A percentile compares a stretch with the other conserved stretches of the same genome.
Evolutionary conservation across 1,140 invertebrate species (phyloP).

Genomic region (Drosophila eugracilis): DNA sequence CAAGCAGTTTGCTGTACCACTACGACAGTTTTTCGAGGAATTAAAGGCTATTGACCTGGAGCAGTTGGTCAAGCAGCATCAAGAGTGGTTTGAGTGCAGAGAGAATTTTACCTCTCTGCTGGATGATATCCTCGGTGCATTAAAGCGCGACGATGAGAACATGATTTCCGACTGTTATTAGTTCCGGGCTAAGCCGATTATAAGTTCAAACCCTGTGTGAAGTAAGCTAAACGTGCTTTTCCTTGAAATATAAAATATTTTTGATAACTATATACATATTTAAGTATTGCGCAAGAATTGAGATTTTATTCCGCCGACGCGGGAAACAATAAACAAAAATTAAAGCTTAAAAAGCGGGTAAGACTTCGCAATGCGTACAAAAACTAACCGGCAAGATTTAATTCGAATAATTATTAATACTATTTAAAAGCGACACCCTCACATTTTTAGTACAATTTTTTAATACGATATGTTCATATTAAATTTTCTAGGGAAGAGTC

Average conservation of each 20-base stretch:
- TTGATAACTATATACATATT: conserved; percentile 41
- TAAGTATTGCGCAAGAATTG: conserved; percentile 17
- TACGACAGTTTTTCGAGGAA: conserved; percentile 86
- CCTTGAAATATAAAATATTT: conserved; percentile 32
- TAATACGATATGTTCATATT: no score
- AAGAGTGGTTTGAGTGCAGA: conserved; percentile 87
- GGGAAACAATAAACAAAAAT: conserved; percentile 7
- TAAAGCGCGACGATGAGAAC: conserved; percentile 85
- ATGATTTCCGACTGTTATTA: conserved; percentile 89
- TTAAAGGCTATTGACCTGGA: conserved; percentile 86
- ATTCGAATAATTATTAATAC: no score
- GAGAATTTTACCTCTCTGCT: conserved; percentile 87
- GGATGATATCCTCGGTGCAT: conserved; percentile 88
- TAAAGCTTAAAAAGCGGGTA: no score
- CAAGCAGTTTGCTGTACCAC: conserved; percentile 79
- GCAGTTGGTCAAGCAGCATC: conserved; percentile 86
- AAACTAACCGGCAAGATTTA: no score
- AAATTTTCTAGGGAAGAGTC: no score
- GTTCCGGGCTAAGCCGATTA: conserved; percentile 33
- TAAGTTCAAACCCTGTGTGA: conserved; percentile 15
- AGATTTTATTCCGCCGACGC: conserved; percentile 26
- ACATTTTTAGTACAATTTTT: no score
- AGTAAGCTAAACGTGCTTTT: conserved; percentile 37
- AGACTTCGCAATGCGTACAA: no score
- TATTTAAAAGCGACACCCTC: no score